Evolutionary conservation across 23 tunicate genomes (phyloP).

Genomic region (Halocynthia roretzi): DNA sequence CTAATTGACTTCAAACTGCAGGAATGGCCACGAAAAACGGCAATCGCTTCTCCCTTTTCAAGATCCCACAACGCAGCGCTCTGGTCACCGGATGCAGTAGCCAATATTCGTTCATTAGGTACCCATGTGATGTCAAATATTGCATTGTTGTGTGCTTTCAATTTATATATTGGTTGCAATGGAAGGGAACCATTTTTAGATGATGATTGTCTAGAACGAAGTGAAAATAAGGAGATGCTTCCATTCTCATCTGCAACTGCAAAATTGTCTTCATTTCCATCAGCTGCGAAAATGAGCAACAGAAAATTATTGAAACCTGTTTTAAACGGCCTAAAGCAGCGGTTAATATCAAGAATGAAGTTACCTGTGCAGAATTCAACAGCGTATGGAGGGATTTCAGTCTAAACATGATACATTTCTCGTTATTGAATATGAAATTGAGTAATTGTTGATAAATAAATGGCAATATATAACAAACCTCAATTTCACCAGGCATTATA

Average conservation of each 20-base stretch:
- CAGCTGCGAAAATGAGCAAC: not conserved
- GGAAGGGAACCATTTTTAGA: not conserved
- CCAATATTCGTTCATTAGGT: conserved; percentile 25
- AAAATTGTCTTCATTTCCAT: conserved; percentile 10
- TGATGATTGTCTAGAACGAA: not conserved
- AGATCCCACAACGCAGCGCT: conserved; percentile 83
- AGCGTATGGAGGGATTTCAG: conserved; percentile 59
- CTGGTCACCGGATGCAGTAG: conserved; percentile 87
- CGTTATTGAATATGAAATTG: not conserved
- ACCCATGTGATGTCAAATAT: conserved; percentile 80
- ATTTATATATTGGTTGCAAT: conserved; percentile 5
- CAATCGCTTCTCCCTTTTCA: conserved; percentile 2
- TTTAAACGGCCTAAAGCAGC: not conserved
- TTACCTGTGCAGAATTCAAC: conserved; percentile 61
- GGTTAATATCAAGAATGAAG: not conserved
- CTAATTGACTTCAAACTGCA: conserved; percentile 70
- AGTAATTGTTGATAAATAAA: not conserved
- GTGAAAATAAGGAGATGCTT: conserved; percentile 28
- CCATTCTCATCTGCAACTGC: conserved; percentile 78
- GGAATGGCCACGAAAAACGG: conserved; percentile 46
- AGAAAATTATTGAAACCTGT: not conserved
- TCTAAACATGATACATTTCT: conserved; percentile 10
- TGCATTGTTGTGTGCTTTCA: conserved; percentile 59
- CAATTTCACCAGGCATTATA: conserved; percentile 6
- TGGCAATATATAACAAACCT: not conserved